These are phyloP conservation scores for Berghia stephanieae DNA, from an alignment of 1,140 invertebrate species.

Conservation along the genomic window DNA sequence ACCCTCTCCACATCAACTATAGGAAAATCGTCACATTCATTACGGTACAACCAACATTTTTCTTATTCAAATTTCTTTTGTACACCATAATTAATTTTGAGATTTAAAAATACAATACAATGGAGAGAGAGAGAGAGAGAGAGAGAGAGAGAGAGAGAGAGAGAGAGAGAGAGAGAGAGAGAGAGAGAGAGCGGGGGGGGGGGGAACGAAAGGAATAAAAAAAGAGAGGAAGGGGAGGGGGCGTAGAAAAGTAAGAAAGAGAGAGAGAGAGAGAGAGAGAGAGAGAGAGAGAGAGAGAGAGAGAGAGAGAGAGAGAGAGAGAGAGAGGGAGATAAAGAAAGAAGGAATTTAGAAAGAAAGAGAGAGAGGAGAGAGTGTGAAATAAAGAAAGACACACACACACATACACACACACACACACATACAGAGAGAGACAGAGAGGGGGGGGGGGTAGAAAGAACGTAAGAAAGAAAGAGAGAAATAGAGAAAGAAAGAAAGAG, in stretches of 20 bases:
- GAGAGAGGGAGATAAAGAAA: neutral
- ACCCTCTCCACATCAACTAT: too few relatives aligned
- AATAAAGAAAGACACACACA: neutral
- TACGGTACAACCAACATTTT: too few relatives aligned
- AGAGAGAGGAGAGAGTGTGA: neutral
- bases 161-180: constrained; percentile 11
- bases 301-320: neutral
- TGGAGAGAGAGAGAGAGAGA: too few relatives aligned
- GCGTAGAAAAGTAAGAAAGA: neutral
- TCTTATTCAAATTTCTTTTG: too few relatives aligned
- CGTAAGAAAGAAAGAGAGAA: neutral
- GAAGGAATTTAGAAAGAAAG: neutral
- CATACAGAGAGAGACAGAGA: constrained; percentile 3
- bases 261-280: constrained; percentile 4
- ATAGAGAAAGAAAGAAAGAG: neutral
- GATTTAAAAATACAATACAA: neutral
- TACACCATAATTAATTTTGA: neutral
- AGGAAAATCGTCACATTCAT: too few relatives aligned
- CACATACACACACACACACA: neutral
- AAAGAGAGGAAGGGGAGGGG: too few relatives aligned
- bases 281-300: neutral
- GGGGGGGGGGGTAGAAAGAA: neutral
- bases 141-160: neutral
- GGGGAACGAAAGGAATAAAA: neutral
- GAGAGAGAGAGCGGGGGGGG: neutral